Conservation (phyloP, 2,797 vertebrate genomes). For the Sebastes cheni region DNA sequence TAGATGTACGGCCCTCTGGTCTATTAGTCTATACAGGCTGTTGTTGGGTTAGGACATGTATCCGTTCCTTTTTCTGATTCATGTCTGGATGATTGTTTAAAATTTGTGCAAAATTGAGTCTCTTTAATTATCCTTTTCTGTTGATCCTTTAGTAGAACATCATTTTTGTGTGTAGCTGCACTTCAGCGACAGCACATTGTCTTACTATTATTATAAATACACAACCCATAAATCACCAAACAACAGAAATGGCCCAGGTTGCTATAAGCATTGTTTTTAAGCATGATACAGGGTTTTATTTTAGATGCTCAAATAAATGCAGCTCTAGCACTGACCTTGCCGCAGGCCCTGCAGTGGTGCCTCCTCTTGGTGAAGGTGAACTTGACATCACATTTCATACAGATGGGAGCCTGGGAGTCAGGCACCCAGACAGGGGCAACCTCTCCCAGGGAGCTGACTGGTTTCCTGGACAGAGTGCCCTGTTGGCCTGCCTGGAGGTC, state of each 20-base stretch:
- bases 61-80: background rate
- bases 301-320: background rate
- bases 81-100: background rate
- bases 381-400: slow-evolving; percentile 97
- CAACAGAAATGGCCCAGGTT: background rate
- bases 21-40: background rate
- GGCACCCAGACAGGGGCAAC: slow-evolving; percentile 98
- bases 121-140: background rate
- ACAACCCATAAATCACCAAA: background rate
- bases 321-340: slow-evolving; percentile 87
- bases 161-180: background rate
- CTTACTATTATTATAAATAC: background rate
- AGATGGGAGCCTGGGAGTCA: slow-evolving; percentile 96
- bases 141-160: background rate
- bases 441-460: slow-evolving; percentile 89
- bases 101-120: background rate
- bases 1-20: background rate
- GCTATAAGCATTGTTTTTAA: background rate
- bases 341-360: slow-evolving; percentile 98
- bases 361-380: slow-evolving; percentile 99
- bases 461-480: slow-evolving; percentile 85
- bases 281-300: background rate
- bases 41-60: background rate
- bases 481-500: slow-evolving; percentile 94
- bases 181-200: background rate